Percentiles rank a stretch among this genome's conserved stretches.
These are phyloP conservation scores for Oriolus oriolus DNA, from an alignment of 2,113 vertebrate genomes.

Conservation along the genomic window DNA sequence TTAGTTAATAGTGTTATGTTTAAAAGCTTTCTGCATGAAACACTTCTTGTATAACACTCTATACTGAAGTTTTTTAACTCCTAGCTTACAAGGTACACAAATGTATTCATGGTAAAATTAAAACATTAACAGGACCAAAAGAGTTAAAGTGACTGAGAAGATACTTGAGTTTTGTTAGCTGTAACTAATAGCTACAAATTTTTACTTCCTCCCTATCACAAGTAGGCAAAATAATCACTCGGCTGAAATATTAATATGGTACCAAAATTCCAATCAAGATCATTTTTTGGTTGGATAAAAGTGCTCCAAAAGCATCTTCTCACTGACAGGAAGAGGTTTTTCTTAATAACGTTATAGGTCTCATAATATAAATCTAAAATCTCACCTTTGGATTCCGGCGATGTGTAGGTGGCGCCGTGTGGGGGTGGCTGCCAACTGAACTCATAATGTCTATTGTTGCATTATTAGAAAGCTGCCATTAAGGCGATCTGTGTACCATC, in stretches of 20 bases:
- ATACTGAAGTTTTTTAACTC: neutral
- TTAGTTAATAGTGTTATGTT: neutral
- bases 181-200: neutral
- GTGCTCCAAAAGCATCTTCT: constrained; percentile 3
- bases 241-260: neutral
- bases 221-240: neutral
- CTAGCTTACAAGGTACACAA: neutral
- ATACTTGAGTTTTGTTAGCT: neutral
- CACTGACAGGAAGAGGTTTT: neutral
- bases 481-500: neutral
- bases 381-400: neutral
- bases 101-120: neutral
- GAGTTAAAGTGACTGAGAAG: neutral
- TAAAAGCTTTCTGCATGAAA: neutral
- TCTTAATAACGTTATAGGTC: neutral
- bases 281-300: neutral
- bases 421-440: constrained; percentile 11
- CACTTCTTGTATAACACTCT: neutral
- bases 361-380: constrained; percentile 19
- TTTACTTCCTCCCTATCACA: neutral
- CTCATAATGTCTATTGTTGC: constrained; percentile 31
- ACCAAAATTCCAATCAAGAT: constrained; percentile 2
- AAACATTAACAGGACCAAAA: neutral
- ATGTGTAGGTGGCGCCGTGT: neutral
- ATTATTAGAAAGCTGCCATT: constrained; percentile 47